phyloP scores from a whole-genome alignment of 1,140 invertebrate genomes.

The Helicoverpa armigera region DNA sequence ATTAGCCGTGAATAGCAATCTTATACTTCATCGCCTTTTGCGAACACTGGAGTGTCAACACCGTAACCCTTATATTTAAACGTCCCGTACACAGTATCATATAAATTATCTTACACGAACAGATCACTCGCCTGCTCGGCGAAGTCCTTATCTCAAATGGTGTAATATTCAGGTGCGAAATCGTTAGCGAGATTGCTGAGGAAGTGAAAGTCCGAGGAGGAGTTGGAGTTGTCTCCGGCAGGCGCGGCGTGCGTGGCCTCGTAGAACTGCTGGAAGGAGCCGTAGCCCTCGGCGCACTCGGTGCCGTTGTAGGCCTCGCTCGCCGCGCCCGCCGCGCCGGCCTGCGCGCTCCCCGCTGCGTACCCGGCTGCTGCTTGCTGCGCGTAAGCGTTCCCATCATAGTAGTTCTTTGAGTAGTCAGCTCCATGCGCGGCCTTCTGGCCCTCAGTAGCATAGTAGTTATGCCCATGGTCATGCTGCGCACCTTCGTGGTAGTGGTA shows the following conservation, averaged over 20 bases:
- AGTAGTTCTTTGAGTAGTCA: slow-evolving; percentile 83
- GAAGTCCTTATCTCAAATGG: slow-evolving; percentile 89
- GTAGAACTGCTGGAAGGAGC: slow-evolving; percentile 91
- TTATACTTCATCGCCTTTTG: slow-evolving; percentile 67
- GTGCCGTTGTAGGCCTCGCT: slow-evolving; percentile 84
- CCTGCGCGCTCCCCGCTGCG: slow-evolving; percentile 62
- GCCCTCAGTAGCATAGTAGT: slow-evolving; percentile 76
- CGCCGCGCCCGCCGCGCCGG: slow-evolving; percentile 58
- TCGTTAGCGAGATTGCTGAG: slow-evolving; percentile 96
- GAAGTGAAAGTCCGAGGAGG: slow-evolving; percentile 96
- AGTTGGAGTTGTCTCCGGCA: slow-evolving; percentile 93
- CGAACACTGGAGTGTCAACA: slow-evolving; percentile 64
- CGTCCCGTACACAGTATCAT: slow-evolving; percentile 57
- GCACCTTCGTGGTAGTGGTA: slow-evolving; percentile 83
- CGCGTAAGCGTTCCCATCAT: slow-evolving; percentile 77
- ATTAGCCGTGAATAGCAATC: slow-evolving; percentile 55
- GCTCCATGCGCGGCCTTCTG: slow-evolving; percentile 78
- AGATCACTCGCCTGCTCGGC: slow-evolving; percentile 83
- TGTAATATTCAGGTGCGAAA: slow-evolving; percentile 96
- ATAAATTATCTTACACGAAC: slow-evolving; percentile 76
- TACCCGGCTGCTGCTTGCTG: slow-evolving; percentile 67
- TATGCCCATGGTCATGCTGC: slow-evolving; percentile 80
- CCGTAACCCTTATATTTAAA: slow-evolving; percentile 61
- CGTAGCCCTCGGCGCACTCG: slow-evolving; percentile 89
- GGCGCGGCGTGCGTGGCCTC: slow-evolving; percentile 87